Percentiles rank a stretch among this genome's conserved stretches.
Conservation (phyloP, 1,140 invertebrate genomes). For the Apis florea region DNA sequence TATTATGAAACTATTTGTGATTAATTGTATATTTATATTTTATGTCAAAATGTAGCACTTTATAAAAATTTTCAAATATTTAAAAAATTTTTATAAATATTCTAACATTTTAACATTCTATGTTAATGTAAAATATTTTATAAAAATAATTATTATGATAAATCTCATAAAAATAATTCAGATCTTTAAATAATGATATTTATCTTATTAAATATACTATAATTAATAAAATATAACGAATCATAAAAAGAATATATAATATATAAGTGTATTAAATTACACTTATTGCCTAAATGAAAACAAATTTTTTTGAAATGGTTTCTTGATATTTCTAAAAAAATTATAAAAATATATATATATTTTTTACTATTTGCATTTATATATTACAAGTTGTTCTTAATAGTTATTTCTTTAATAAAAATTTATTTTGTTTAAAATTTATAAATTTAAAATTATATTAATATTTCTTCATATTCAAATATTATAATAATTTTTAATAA, state of each 20-base stretch:
- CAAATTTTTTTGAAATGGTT: conserved; percentile 18
- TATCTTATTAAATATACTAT: conserved; percentile 6
- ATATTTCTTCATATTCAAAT: conserved; percentile 29
- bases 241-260: conserved; percentile 18
- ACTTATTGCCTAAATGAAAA: conserved; percentile 29
- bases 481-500: not conserved
- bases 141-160: not conserved
- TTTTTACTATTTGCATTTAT: conserved; percentile 37
- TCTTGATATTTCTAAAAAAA: conserved; percentile 22
- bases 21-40: conserved; percentile 2
- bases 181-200: not conserved
- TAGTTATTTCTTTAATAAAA: conserved; percentile 16
- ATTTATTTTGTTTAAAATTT: conserved; percentile 34
- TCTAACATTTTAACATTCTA: conserved; percentile 22
- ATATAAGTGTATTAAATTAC: conserved; percentile 29
- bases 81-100: not conserved
- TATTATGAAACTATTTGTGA: not conserved
- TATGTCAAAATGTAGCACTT: not conserved
- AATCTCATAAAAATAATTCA: conserved; percentile 1
- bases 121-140: not conserved
- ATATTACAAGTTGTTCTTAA: conserved; percentile 26
- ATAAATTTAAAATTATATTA: conserved; percentile 17
- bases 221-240: not conserved
- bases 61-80: not conserved
- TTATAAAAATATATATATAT: conserved; percentile 31